A percentile compares a stretch with the other conserved stretches of the same genome.
Conservation (phyloP, 2,888 invertebrate species). For the Pimpla rufipes region DNA sequence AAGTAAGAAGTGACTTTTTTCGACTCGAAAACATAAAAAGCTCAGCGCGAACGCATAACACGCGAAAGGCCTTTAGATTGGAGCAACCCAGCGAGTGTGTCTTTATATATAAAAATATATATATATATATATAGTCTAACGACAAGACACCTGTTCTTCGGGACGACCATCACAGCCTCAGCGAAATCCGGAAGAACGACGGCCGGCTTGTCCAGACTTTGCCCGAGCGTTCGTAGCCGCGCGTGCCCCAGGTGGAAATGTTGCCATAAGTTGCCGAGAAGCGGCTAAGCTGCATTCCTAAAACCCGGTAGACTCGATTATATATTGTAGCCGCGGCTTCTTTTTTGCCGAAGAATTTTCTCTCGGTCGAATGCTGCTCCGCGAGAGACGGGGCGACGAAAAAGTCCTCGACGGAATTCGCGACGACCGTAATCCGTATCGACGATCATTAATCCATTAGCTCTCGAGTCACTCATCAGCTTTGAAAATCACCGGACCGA, state of each 20-base stretch:
- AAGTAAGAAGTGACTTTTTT: not conserved
- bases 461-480: no score
- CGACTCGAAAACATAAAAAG: not conserved
- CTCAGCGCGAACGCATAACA: not conserved
- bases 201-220: slow-evolving; percentile 29
- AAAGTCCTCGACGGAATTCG: slow-evolving; percentile 34
- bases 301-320: slow-evolving; percentile 65
- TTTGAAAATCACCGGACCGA: not conserved
- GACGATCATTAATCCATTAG: slow-evolving; percentile 15
- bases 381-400: slow-evolving; percentile 22
- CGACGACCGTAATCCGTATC: slow-evolving; percentile 22
- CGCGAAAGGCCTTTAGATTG: slow-evolving; percentile 2
- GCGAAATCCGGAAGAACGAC: slow-evolving; percentile 59
- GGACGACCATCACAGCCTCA: slow-evolving; percentile 20
- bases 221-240: slow-evolving; percentile 19
- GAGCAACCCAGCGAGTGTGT: not conserved
- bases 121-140: slow-evolving; percentile 32
- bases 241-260: slow-evolving; percentile 46
- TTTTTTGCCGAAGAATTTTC: slow-evolving; percentile 54
- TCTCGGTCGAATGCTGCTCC: slow-evolving; percentile 20
- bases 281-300: slow-evolving; percentile 68
- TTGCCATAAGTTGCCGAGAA: slow-evolving; percentile 56
- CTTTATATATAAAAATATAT: not conserved
- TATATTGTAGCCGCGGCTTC: slow-evolving; percentile 18
- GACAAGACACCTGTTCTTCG: slow-evolving; percentile 52